Evolutionary conservation across 2,797 vertebrate genomes (phyloP), one percentile per base, ranked within the genome.

Genomic region (Ctenopoma multispine): DNA sequence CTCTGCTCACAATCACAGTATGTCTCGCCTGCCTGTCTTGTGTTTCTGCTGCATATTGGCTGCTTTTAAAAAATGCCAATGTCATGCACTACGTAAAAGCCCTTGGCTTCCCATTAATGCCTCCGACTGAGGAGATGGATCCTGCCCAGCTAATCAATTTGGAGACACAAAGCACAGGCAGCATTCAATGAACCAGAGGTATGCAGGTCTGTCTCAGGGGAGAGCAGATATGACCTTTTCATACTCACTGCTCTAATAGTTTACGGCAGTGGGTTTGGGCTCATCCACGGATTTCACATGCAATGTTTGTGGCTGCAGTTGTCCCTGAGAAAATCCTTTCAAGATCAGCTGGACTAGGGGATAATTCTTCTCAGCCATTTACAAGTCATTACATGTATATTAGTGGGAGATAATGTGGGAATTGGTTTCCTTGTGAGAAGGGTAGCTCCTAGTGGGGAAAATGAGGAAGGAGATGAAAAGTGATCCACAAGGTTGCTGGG

Each of bases 181-280:
- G 72, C 50, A n/a, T 38, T n/a, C 10, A 72, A 65, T 61, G 79
- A 76, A 77, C 18, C 57, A 43, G 68, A 38, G 18, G 50, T 38
- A 79, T 66, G 7, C 43, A 38, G 75, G 75, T 80, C 66, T 13
- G 77, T 75, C 69, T 81, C 47, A 23, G 56, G 68, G 66, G 63
- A 68, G 76, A 74, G 67, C 29, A 69, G 18, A 36, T 47, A 40
- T 87, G 90, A 91, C 89, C 90, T 93, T 90, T 90, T 92, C 90
- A 90, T 63, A 47, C 67, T 70, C 54, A 9, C 47, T 74, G 75
- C 88, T 75, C 71, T 90, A 77, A 89, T 74, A 51, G 48, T 69
- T 84, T 63, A 64, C 75, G 86, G 77, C 87, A 76, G 61, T 10
- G 15, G 38, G 55, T 76, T 83, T 61, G 62, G 69, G 49, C 73